A percentile compares a stretch with the other conserved stretches of the same genome.
These are phyloP conservation scores for Umimayanthus kanabou DNA, from an alignment of 92 coral and sea anemone genomes.

Conservation along the genomic window DNA sequence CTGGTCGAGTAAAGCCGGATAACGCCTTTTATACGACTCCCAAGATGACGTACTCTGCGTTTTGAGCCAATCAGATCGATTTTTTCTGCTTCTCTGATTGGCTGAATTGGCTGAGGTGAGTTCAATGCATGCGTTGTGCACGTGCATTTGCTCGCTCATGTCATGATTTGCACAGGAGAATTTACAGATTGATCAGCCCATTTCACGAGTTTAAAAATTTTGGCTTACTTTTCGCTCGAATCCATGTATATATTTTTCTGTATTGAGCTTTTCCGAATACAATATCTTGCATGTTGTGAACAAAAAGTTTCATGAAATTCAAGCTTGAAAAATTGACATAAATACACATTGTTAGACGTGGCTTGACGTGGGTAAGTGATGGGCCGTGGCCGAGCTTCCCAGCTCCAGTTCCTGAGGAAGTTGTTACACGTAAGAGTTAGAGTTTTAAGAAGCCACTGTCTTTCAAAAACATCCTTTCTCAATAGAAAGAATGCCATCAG, in stretches of 20 bases:
- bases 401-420: neutral
- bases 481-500: no score
- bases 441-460: no score
- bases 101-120: constrained; percentile 26
- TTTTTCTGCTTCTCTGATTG: constrained; percentile 18
- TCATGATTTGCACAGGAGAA: neutral
- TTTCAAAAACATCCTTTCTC: no score
- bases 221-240: no score
- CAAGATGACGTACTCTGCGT: neutral
- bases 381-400: no score
- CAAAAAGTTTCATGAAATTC: neutral
- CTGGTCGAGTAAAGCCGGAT: neutral
- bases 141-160: neutral
- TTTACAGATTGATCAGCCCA: neutral
- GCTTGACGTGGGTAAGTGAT: neutral
- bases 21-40: neutral
- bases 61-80: neutral
- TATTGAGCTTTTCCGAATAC: neutral
- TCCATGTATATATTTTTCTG: neutral
- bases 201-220: neutral
- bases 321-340: neutral
- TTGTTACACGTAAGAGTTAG: neutral
- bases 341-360: no score
- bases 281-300: neutral
- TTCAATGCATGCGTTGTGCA: constrained; percentile 31